phyloP scores from a whole-genome alignment of 2,888 invertebrate genomes.

The Gibbula magus region DNA sequence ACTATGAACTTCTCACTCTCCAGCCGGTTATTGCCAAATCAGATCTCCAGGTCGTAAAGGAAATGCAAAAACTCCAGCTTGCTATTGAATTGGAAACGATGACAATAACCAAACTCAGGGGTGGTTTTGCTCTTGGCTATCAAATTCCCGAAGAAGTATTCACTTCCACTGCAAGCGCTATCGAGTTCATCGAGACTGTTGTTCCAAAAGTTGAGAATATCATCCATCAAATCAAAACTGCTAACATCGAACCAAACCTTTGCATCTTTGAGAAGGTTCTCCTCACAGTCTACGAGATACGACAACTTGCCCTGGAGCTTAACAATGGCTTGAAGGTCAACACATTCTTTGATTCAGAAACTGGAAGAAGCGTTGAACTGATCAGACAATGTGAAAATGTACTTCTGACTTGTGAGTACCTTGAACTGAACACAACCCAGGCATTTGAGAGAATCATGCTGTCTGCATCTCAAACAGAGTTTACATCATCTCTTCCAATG shows the following conservation, averaged over 20 bases:
- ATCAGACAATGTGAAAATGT: neutral
- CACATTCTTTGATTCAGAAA: slow-evolving; percentile 27
- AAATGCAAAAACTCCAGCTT: neutral
- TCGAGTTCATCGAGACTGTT: neutral
- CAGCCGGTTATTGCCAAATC: neutral
- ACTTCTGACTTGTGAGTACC: neutral
- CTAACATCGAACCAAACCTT: neutral
- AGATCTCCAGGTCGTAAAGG: neutral
- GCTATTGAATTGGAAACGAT: neutral
- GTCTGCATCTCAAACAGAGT: neutral
- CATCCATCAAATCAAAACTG: neutral
- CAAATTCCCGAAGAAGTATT: neutral
- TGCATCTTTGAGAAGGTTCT: neutral
- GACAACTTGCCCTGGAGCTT: slow-evolving; percentile 32
- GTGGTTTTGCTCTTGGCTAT: neutral
- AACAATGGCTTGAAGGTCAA: slow-evolving; percentile 31
- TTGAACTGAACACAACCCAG: neutral
- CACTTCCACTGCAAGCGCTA: neutral
- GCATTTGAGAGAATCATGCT: slow-evolving; percentile 13
- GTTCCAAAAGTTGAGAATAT: neutral
- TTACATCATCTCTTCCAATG: neutral
- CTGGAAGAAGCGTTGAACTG: neutral
- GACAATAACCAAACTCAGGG: too few species aligned
- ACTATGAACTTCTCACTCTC: neutral
- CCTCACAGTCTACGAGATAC: slow-evolving; percentile 12